Evolutionary conservation across 2,888 invertebrate genomes (phyloP), one percentile per base, ranked within the genome.

Genomic region (Muscina levida): DNA sequence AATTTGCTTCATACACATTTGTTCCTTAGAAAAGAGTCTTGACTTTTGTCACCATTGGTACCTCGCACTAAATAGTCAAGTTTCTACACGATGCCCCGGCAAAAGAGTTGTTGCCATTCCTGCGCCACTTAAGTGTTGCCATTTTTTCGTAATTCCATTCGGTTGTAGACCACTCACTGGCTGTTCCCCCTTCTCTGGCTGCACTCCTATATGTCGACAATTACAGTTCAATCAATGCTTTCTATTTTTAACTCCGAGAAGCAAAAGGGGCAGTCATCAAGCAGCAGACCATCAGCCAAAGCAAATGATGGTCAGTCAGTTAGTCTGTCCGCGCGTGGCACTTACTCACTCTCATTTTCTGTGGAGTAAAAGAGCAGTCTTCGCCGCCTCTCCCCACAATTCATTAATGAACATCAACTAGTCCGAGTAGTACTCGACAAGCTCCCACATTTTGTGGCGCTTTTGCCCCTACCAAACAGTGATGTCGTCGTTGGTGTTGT

Each of bases 401-500:
- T 53, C 81, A 81, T 81, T 81, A 81, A 77, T 77, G 77, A 77
- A 81, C 77, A 31, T 80, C 59, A 74, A 72, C 59, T 71, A 62
- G 67, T 71, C 73, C 51, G 56, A 77, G 46, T 56, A 5, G 53
- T 11, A 17, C 22, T 19, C 56, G 13, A 10, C 56, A 56, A 56
- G 26, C 24, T n/a, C 10, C 1, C 11, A 19, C 10, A 11, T 19
- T 22, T 22, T 1, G 8, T 48, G 48, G 5, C 17, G 48, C 17
- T 48, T n/a, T 48, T 59, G 59, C 17, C 37, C 19, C 59, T 59
- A 22, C 53, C 6, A 19, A n/a, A 31, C 53, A 6, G 17, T 39
- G 31, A 31, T 31, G 31, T n/a, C n/a, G 26, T 31, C 31, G 15
- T 57, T 26, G 11, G 3, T 26, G 19, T 57, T 15, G n/a, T 39